Conservation (phyloP, 1,140 invertebrate genomes). For the Drosophila suzukii region DNA sequence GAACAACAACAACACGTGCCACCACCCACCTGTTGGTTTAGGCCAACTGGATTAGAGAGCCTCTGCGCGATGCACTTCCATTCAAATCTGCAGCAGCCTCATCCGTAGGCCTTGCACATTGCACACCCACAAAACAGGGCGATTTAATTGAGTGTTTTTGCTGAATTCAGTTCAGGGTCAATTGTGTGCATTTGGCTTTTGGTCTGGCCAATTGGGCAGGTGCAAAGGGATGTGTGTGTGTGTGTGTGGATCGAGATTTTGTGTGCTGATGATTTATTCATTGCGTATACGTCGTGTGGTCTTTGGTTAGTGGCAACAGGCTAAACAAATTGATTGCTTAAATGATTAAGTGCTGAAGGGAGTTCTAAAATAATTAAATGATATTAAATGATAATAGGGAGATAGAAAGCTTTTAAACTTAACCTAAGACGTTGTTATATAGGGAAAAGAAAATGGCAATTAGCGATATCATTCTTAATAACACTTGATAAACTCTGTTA, state of each 20-base stretch:
- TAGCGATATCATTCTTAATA: too few relatives aligned
- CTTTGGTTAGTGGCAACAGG: conserved; percentile 21
- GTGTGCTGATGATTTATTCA: conserved; percentile 65
- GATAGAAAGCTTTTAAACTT: too few relatives aligned
- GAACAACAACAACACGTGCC: conserved; percentile 2
- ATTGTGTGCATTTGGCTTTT: conserved; percentile 59
- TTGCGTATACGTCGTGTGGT: conserved; percentile 68
- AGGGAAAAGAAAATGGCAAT: too few relatives aligned
- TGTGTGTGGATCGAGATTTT: conserved; percentile 10
- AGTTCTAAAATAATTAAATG: neutral
- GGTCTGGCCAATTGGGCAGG: conserved; percentile 58
- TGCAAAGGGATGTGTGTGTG: conserved; percentile 7
- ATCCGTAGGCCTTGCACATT: conserved; percentile 29
- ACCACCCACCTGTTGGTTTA: conserved; percentile 67
- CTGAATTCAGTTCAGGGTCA: conserved; percentile 78
- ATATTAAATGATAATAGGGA: too few relatives aligned
- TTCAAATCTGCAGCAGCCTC: conserved; percentile 60
- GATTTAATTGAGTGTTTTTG: conserved; percentile 66
- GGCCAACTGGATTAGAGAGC: conserved; percentile 71
- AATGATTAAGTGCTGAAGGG: conserved; percentile 10
- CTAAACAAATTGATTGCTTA: conserved; percentile 26
- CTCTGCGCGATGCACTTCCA: conserved; percentile 51
- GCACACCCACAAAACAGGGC: conserved; percentile 25
- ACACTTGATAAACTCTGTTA: neutral
- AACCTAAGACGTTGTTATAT: too few relatives aligned